Evolutionary conservation across 1,140 invertebrate species (phyloP), one percentile per base, ranked within the genome.

Genomic region (Caligus rogercresseyi): DNA sequence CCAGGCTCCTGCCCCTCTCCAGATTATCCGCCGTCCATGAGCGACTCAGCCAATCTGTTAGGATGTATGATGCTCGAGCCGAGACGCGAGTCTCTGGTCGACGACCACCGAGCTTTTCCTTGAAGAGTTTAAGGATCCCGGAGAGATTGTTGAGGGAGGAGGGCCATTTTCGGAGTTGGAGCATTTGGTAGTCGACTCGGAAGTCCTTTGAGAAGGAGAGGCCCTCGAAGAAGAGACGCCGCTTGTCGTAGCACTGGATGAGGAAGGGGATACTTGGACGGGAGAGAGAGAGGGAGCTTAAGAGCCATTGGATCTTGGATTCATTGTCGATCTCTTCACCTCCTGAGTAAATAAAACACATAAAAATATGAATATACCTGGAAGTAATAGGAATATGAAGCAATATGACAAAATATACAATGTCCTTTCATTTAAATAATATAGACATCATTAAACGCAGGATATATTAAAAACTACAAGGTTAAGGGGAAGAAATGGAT

Each of bases 111-210:
- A 43, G 31, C n/a, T 43, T 43, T 43, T 43, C 31, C 31, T 43
- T 43, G n/a, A 43, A 71, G 84, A 80, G 72, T 86, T 83, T 72
- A 82, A 82, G 56, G 81, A 79, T 64, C 81, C 76, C 69, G 83
- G 81, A 54, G 79, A 81, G 80, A 83, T 86, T 18, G 75, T 70
- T 68, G 75, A 76, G 69, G 75, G 75, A 15, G 68, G 67, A 7
- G 7, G 31, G 31, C 31, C 31, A 43, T n/a, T 43, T 43, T 11
- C 31, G 31, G n/a, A 43, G 31, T 43, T 43, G 31, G 7, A 43
- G n/a, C 31, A 43, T 43, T n/a, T 43, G 7, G n/a, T 43, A 43
- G 31, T 43, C 31, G 7, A 43, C n/a, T 7, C 31, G 31, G n/a
- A 43, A 43, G n/a, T 43, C 31, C 31, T 43, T 43, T 11, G 31